phyloP scores from a whole-genome alignment of 2,888 invertebrate genomes.

The Chrysolina haemoptera region DNA sequence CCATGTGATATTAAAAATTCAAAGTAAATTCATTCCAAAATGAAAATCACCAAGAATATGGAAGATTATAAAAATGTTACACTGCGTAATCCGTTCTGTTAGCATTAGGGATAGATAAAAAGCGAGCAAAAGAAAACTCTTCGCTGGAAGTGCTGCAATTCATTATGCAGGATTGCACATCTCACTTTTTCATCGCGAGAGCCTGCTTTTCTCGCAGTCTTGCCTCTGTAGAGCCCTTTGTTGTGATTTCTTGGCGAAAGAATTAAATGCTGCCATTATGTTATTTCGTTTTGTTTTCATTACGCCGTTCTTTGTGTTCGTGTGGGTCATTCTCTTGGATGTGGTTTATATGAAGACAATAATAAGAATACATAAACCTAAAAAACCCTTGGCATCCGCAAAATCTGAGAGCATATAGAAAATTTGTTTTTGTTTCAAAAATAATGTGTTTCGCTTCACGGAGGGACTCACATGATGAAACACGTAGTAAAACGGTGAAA shows the following conservation, averaged over 20 bases:
- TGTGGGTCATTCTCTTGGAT: not conserved
- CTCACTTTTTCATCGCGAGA: slow-evolving; percentile 27
- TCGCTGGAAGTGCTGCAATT: slow-evolving; percentile 42
- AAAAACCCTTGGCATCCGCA: not conserved
- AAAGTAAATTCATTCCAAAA: slow-evolving; percentile 25
- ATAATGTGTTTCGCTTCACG: no score
- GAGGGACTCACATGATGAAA: no score
- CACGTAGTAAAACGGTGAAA: no score
- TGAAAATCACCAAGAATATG: slow-evolving; percentile 33
- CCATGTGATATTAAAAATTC: not conserved
- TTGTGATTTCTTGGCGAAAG: slow-evolving; percentile 17
- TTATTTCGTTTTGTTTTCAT: slow-evolving; percentile 15
- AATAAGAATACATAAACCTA: not conserved
- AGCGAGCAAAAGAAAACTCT: slow-evolving; percentile 32
- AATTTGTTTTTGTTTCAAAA: not conserved
- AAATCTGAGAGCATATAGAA: no score
- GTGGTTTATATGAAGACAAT: not conserved
- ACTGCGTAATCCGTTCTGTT: slow-evolving; percentile 41
- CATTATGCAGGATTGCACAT: slow-evolving; percentile 46
- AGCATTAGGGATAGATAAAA: slow-evolving; percentile 30
- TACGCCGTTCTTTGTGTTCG: not conserved
- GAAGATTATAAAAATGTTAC: slow-evolving; percentile 38
- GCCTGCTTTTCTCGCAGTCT: slow-evolving; percentile 25
- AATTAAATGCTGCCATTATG: slow-evolving; percentile 26
- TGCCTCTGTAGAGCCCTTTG: not conserved